Conservation (phyloP, 1,140 invertebrate species). For the Procambarus virginalis region DNA sequence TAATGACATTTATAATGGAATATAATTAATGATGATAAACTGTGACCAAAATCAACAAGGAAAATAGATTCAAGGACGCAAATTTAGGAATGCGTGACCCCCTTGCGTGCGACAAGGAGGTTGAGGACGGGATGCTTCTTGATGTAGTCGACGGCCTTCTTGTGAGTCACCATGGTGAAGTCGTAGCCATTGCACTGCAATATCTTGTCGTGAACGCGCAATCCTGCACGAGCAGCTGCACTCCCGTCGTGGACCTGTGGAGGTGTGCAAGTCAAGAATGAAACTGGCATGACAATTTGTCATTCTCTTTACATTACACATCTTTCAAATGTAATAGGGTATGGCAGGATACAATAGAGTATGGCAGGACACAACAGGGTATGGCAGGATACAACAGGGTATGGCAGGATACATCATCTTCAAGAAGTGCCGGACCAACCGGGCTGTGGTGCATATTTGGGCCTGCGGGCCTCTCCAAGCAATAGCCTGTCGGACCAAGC, state of each 20-base stretch:
- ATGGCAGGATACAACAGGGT: too few relatives aligned
- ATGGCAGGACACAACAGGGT: too few relatives aligned
- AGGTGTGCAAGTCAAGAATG: not conserved
- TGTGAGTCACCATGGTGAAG: slow-evolving; percentile 98
- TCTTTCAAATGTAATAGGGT: too few relatives aligned
- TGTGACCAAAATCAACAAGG: not conserved
- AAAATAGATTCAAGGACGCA: not conserved
- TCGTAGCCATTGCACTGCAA: slow-evolving; percentile 98
- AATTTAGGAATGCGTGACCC: slow-evolving; percentile 87
- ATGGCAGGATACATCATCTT: too few relatives aligned
- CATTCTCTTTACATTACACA: too few relatives aligned
- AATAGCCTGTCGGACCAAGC: too few relatives aligned
- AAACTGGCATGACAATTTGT: too few relatives aligned
- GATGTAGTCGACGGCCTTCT: slow-evolving; percentile 98
- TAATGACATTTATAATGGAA: not conserved
- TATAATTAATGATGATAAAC: not conserved
- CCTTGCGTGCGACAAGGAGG: slow-evolving; percentile 95
- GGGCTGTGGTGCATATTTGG: too few relatives aligned
- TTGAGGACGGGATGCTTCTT: slow-evolving; percentile 96
- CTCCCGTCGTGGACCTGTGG: slow-evolving; percentile 93
- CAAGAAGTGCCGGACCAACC: too few relatives aligned
- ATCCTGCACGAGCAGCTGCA: slow-evolving; percentile 94
- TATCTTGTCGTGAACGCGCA: slow-evolving; percentile 98
- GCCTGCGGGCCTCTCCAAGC: too few relatives aligned
- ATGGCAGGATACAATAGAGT: too few relatives aligned